Evolutionary conservation across 2,797 vertebrate genomes (phyloP).

Genomic region (Orestias chungarensis): DNA sequence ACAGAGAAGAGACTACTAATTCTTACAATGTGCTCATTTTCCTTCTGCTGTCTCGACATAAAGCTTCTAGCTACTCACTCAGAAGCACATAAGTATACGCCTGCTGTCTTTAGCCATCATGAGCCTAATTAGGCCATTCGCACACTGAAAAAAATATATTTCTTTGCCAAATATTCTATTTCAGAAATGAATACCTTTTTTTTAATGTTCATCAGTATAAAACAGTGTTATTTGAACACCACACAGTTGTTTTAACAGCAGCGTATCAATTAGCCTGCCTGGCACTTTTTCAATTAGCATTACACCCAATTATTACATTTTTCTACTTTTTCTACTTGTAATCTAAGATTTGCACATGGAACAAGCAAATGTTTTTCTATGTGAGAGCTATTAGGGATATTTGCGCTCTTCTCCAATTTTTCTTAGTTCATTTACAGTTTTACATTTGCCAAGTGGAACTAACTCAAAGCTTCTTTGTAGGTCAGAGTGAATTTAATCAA

Average conservation of each 20-base stretch:
- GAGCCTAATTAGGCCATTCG: slow-evolving; percentile 19
- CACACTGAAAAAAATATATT: slow-evolving; percentile 22
- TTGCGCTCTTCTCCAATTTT: slow-evolving; percentile 6
- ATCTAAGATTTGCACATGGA: not conserved
- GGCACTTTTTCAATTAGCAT: not conserved
- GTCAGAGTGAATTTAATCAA: slow-evolving; percentile 30
- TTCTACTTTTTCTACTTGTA: slow-evolving; percentile 6
- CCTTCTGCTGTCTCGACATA: slow-evolving; percentile 45
- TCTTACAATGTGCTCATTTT: slow-evolving; percentile 41
- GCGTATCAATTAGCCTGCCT: not conserved
- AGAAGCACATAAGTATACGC: slow-evolving; percentile 14
- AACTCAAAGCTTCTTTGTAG: slow-evolving; percentile 32
- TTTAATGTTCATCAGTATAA: not conserved
- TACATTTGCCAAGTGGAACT: slow-evolving; percentile 30
- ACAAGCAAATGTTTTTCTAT: not conserved
- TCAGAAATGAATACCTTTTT: not conserved
- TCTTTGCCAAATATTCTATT: slow-evolving; percentile 31
- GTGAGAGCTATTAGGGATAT: not conserved
- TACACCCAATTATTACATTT: slow-evolving; percentile 1
- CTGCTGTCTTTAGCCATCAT: slow-evolving; percentile 5
- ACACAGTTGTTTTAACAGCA: not conserved
- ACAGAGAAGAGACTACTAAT: slow-evolving; percentile 35
- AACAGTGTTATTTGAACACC: not conserved
- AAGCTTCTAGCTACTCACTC: slow-evolving; percentile 20
- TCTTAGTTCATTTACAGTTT: slow-evolving; percentile 18